Evolutionary conservation across 2,888 invertebrate species (phyloP), one percentile per base, ranked within the genome.

Genomic region (Pemphredon lugubris): DNA sequence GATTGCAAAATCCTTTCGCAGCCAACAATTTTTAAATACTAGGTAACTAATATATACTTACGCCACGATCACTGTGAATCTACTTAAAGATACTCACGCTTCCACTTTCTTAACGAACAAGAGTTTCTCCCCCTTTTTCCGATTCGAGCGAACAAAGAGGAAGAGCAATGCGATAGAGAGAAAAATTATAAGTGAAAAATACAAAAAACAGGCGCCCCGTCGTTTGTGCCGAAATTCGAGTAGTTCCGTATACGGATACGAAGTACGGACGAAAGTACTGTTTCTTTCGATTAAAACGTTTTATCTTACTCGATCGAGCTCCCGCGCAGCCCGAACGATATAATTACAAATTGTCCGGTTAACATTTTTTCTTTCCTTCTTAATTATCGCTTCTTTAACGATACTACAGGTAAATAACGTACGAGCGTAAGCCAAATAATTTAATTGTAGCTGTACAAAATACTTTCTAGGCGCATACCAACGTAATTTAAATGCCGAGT

Each of bases 21-120:
- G 64, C 64, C 59, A 59, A 73, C 44, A 50, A n/a, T 65, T 74
- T 79, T 67, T 79, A 79, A 54, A 77, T 79, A 77, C 40, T 79
- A 79, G 77, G 30, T 68, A 61, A 79, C 64, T 74, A 26, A 5
- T 5, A 5, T 59, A 59, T 32, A 71, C 30, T 64, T 66, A 66
- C 64, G 45, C 55, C 70, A 66, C 65, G 67, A 64, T 72, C 65
- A 72, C 66, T 44, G 69, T 67, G 65, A 66, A 54, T 71, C 64
- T 58, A 50, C 40, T 59, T 57, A 63, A 61, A 47, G 69, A 71
- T 73, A 73, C 70, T 79, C 73, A 77, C 73, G 68, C 77, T 81
- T 80, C 73, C 75, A 76, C 67, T 68, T n/a, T 70, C 68, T 54
- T 54, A 60, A 55, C 40, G 50, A 57, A 13, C 42, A 53, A 44